phyloP scores from a whole-genome alignment of 2,888 invertebrate genomes.

The Epiperipatus broadwayi region DNA sequence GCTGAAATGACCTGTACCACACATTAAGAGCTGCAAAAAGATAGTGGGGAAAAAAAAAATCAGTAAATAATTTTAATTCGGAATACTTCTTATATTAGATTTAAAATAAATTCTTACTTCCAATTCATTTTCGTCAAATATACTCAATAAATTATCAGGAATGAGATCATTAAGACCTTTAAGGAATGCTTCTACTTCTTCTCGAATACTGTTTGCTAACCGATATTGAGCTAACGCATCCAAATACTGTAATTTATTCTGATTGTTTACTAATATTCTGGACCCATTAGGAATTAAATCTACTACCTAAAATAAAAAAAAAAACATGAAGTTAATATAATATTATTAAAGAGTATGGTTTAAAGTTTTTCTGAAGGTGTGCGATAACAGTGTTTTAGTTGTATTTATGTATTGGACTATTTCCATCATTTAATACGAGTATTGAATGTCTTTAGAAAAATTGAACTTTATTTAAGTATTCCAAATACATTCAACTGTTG shows the following conservation, averaged over 20 bases:
- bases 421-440: too few species aligned
- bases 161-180: slow-evolving; percentile 75
- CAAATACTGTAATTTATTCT: slow-evolving; percentile 57
- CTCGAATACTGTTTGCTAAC: slow-evolving; percentile 55
- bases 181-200: slow-evolving; percentile 68
- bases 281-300: slow-evolving; percentile 68
- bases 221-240: slow-evolving; percentile 67
- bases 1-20: slow-evolving; percentile 79
- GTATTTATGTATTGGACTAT: too few species aligned
- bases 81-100: too few species aligned
- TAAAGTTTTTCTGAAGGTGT: too few species aligned
- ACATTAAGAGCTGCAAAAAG: slow-evolving; percentile 56
- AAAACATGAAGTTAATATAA: slow-evolving; percentile 11
- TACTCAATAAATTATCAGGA: slow-evolving; percentile 74
- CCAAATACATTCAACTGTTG: too few species aligned
- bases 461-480: too few species aligned
- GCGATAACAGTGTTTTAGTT: too few species aligned
- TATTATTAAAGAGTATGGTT: too few species aligned
- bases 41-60: too few species aligned
- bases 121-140: slow-evolving; percentile 86
- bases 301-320: slow-evolving; percentile 32
- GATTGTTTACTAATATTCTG: slow-evolving; percentile 49
- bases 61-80: too few species aligned
- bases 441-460: too few species aligned
- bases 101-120: slow-evolving; percentile 48